These are phyloP conservation scores for Popillia japonica DNA, from an alignment of 1,140 invertebrate genomes.

Conservation along the genomic window DNA sequence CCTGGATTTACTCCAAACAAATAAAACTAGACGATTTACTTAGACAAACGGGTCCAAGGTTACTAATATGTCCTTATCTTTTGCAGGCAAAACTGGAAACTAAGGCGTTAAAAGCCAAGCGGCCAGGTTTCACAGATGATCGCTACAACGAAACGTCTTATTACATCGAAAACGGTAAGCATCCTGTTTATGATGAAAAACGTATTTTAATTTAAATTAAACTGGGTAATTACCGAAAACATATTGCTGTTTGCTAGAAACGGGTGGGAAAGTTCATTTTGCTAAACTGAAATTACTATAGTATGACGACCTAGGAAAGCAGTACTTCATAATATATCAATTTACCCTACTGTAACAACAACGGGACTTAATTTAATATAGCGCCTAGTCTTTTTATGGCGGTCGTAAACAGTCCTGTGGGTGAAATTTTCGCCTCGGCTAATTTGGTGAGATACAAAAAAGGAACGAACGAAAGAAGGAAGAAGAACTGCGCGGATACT, in stretches of 20 bases:
- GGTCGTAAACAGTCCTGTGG: neutral
- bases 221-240: too few species aligned
- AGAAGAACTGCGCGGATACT: too few species aligned
- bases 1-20: neutral
- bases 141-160: conserved; percentile 94
- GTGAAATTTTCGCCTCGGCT: neutral
- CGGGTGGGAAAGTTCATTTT: neutral
- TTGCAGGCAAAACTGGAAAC: conserved; percentile 93
- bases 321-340: neutral
- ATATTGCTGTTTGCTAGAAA: too few species aligned
- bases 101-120: conserved; percentile 89
- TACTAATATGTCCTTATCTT: conserved; percentile 59
- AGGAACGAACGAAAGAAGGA: neutral
- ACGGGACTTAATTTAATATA: neutral
- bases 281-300: neutral
- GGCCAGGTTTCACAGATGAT: conserved; percentile 91
- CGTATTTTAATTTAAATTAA: too few species aligned
- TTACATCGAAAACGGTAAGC: conserved; percentile 95
- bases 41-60: neutral
- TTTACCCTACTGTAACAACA: neutral
- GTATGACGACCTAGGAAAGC: neutral
- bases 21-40: neutral
- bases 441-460: neutral
- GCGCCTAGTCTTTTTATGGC: neutral
- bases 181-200: too few species aligned